Evolutionary conservation across 2,888 invertebrate species (phyloP).

Genomic region (Anagyrus pseudococci): DNA sequence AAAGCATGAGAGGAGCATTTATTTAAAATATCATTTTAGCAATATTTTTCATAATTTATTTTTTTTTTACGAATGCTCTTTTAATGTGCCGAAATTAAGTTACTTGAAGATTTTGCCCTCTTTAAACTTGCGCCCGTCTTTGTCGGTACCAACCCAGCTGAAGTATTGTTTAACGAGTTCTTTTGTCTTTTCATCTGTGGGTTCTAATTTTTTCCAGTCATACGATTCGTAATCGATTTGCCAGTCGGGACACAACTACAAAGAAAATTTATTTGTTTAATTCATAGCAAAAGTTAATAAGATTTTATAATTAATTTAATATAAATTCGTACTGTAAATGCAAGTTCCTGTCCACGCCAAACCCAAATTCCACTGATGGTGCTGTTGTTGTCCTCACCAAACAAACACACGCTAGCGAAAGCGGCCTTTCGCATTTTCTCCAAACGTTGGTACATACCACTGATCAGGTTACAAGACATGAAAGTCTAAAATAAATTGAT

Average conservation of each 20-base stretch:
- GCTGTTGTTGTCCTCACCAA: slow-evolving; percentile 91
- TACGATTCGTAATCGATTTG: slow-evolving; percentile 97
- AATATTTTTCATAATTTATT: slow-evolving; percentile 46
- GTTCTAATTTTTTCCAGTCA: slow-evolving; percentile 92
- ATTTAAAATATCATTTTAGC: slow-evolving; percentile 21
- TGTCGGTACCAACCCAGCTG: slow-evolving; percentile 87
- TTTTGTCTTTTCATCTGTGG: slow-evolving; percentile 81
- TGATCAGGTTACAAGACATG: slow-evolving; percentile 98
- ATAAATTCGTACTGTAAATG: slow-evolving; percentile 71
- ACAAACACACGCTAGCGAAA: slow-evolving; percentile 92
- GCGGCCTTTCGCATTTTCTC: slow-evolving; percentile 98
- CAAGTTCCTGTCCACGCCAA: slow-evolving; percentile 95
- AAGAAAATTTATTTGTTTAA: slow-evolving; percentile 36
- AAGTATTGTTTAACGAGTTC: slow-evolving; percentile 88
- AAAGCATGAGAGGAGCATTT: slow-evolving; percentile 29
- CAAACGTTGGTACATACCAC: slow-evolving; percentile 96
- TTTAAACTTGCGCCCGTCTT: slow-evolving; percentile 90
- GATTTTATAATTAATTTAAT: neutral
- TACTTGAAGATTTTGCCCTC: slow-evolving; percentile 99
- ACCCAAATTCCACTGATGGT: slow-evolving; percentile 97
- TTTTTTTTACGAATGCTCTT: slow-evolving; percentile 52
- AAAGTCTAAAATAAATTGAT: slow-evolving; percentile 67
- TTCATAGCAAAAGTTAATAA: neutral
- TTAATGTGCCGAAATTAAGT: slow-evolving; percentile 59
- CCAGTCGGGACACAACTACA: slow-evolving; percentile 88